Evolutionary conservation across 1,140 invertebrate species (phyloP), one percentile per base, ranked within the genome.

Genomic region (Caligus rogercresseyi): DNA sequence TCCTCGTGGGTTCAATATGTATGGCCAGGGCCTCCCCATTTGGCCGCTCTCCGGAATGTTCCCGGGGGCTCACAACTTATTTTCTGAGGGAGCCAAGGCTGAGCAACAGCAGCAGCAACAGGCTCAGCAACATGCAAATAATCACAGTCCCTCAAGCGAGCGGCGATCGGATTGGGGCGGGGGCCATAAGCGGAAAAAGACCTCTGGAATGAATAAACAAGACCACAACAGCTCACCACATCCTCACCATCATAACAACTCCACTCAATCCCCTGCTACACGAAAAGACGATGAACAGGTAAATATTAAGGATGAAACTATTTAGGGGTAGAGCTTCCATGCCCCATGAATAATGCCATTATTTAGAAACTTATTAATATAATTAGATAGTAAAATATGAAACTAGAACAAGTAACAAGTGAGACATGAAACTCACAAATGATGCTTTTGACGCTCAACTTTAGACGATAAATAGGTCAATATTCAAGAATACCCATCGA

Each of bases 1-100:
- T 43, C 7, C n/a, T 43, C 31, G 31, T 43, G 31, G 31, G n/a
- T 43, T 43, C 31, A 43, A 43, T 43, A 43, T 43, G 31, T 43
- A 43, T 43, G 31, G 31, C 31, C 31, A 7, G n/a, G 31, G 31
- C n/a, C 31, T 63, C 20, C 61, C 61, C 25, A 63, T 63, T 51
- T 63, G 52, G 52, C 61, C 61, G 15, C 54, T 63, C 15, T 51
- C 52, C 4, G 61, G 61, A 2, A 56, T 63, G 61, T 63, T 63
- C 61, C 61, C 61, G n/a, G 58, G 58, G 1, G 24, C 23, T 60
- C 58, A 56, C 54, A 31, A 31, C 43, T 25, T 60, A 18, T 60
- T 60, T 26, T 18, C 20, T 25, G 26, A 25, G 3, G 21, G 55
- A 16, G n/a, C n/a, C n/a, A n/a, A 57, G 23, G 16, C 20, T n/a